Conservation (phyloP, 2,888 invertebrate species). For the Caradrina clavipalpis region DNA sequence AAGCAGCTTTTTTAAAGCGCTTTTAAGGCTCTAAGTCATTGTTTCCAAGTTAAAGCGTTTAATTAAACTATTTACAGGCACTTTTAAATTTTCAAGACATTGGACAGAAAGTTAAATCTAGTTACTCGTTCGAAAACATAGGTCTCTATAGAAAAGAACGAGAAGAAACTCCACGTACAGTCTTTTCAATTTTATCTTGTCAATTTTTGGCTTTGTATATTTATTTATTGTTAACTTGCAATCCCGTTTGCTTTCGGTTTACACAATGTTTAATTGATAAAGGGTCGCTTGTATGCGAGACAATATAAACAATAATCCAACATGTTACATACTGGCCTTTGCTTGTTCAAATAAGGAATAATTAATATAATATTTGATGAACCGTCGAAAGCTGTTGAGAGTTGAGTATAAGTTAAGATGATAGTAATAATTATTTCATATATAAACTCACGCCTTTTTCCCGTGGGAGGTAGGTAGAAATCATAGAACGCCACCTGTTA, state of each 20-base stretch:
- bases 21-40: no score
- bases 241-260: conserved; percentile 12
- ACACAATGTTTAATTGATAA: conserved; percentile 26
- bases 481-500: no score
- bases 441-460: no score
- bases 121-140: no score
- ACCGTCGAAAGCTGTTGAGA: not conserved
- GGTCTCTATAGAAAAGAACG: no score
- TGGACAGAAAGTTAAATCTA: no score
- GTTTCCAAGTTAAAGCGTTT: no score
- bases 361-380: conserved; percentile 28
- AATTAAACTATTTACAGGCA: no score
- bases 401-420: not conserved
- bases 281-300: conserved; percentile 16
- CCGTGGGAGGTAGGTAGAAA: no score
- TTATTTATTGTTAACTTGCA: conserved; percentile 25
- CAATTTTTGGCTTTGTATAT: conserved; percentile 18
- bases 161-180: no score
- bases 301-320: conserved; percentile 18
- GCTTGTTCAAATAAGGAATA: conserved; percentile 22
- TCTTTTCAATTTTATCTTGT: not conserved
- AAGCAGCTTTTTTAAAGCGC: no score
- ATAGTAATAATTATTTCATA: conserved; percentile 9
- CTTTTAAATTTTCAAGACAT: no score
- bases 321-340: conserved; percentile 9